A percentile compares a stretch with the other conserved stretches of the same genome.
Conservation (phyloP, 2,888 invertebrate genomes). For the Acrobasis suavella region DNA sequence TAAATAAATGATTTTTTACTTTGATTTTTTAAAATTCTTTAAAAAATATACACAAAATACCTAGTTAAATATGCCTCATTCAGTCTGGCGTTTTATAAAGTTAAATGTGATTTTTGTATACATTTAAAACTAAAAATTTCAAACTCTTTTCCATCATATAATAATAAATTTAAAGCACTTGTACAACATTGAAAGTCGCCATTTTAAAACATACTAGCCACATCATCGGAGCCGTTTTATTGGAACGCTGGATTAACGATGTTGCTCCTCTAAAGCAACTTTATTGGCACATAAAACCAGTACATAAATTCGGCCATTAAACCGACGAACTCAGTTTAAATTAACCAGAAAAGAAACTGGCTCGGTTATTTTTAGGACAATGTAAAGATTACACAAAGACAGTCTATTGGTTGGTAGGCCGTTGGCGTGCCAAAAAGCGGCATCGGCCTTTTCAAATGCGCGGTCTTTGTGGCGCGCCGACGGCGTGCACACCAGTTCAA, state of each 20-base stretch:
- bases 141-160: not conserved
- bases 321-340: slow-evolving; percentile 65
- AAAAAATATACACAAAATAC: too few species aligned
- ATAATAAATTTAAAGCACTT: slow-evolving; percentile 3
- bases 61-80: too few species aligned
- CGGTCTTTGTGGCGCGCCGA: too few species aligned
- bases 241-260: slow-evolving; percentile 67
- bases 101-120: too few species aligned
- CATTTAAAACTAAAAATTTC: too few species aligned
- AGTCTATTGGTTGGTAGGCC: too few species aligned
- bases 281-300: slow-evolving; percentile 71
- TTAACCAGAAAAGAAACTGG: slow-evolving; percentile 69
- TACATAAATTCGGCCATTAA: slow-evolving; percentile 71
- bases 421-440: too few species aligned
- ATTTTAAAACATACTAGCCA: slow-evolving; percentile 20
- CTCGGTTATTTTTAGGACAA: slow-evolving; percentile 19
- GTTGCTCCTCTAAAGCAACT: slow-evolving; percentile 64
- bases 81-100: too few species aligned
- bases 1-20: too few species aligned
- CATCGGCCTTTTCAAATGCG: too few species aligned
- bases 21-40: too few species aligned
- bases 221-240: slow-evolving; percentile 46
- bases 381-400: not conserved
- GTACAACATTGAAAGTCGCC: slow-evolving; percentile 19
- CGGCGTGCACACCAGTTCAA: too few species aligned